Conservation (phyloP, 2,113 vertebrate species). For the Megaptera novaeangliae region DNA sequence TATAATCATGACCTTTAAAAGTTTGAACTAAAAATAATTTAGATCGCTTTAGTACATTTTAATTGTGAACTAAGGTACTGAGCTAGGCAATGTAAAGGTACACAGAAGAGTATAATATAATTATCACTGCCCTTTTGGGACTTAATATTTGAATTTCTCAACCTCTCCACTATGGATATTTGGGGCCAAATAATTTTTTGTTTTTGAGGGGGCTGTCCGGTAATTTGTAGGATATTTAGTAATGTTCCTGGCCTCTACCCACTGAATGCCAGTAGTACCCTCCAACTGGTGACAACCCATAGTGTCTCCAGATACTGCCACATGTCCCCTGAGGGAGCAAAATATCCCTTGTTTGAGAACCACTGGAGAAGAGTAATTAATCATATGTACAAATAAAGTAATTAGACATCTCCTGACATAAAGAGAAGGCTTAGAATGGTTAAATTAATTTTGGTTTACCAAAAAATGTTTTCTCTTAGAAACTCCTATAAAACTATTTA, state of each 20-base stretch:
- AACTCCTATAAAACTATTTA: background rate
- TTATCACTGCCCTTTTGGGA: background rate
- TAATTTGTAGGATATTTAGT: background rate
- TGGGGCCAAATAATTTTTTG: background rate
- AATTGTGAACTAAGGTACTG: background rate
- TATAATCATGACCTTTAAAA: constrained; percentile 34
- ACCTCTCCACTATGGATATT: background rate
- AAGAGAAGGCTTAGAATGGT: background rate
- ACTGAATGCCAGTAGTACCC: background rate
- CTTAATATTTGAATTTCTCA: background rate
- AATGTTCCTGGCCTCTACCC: background rate
- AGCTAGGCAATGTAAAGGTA: background rate
- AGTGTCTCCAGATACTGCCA: background rate
- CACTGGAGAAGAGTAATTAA: background rate
- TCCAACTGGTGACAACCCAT: background rate
- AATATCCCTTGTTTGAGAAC: background rate
- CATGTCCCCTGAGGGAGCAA: background rate
- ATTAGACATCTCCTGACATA: background rate
- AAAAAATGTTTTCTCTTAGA: background rate
- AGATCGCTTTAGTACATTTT: background rate
- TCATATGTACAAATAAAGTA: background rate
- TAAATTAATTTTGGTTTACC: background rate
- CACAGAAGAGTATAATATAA: background rate
- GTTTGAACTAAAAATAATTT: constrained; percentile 15
- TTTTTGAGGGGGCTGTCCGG: accelerated